Base-by-base conservation (phyloP, 1,140 invertebrate genomes). In the Cryptotermes secundus region DNA sequence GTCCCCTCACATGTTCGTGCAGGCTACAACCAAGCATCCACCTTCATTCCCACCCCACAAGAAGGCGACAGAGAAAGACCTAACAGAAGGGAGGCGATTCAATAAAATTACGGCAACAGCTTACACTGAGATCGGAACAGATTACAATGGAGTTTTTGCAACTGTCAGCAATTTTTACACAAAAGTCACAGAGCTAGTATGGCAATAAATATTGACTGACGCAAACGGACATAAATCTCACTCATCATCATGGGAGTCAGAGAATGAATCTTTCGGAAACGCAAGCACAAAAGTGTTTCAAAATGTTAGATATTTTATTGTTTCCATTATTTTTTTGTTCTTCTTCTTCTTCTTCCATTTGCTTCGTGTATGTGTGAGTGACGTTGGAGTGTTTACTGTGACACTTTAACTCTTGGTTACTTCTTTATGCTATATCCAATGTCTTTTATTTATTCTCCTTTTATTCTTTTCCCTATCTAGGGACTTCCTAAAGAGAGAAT, bases 121-220 rank as follows among this genome's bases (percentile, higher is more conserved):
- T 84, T 84, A 84, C 42, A 84, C 42, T 34, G 72, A 81, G n/a
- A 81, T 81, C 34, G 38, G 36, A 81, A 81, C 42, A 84, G 83
- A 84, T 84, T 84, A 42, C 83, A 31, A 79, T 35, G 53, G 34
- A 38, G 79, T 82, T 84, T 84, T 84, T 79, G 3, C 80, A 35
- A 72, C 79, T 84, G 79, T 84, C 84, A 84, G 84, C 84, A 84
- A 72, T 45, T 84, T 84, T 84, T 84, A 84, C 84, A 80, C 84
- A 82, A 31, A 84, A 45, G 42, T 81, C 79, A 34, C 7, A 35
- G 83, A 85, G 82, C 72, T 85, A 85, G 82, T 85, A 82, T 82
- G 45, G 84, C 82, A 85, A 85, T 85, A 85, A 85, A 85, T 85
- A 85, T 85, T 83, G 84, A 85, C 82, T 85, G 84, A 85, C 84